Base-by-base conservation (phyloP, 2,797 vertebrate species). In the Ibycter americanus region DNA sequence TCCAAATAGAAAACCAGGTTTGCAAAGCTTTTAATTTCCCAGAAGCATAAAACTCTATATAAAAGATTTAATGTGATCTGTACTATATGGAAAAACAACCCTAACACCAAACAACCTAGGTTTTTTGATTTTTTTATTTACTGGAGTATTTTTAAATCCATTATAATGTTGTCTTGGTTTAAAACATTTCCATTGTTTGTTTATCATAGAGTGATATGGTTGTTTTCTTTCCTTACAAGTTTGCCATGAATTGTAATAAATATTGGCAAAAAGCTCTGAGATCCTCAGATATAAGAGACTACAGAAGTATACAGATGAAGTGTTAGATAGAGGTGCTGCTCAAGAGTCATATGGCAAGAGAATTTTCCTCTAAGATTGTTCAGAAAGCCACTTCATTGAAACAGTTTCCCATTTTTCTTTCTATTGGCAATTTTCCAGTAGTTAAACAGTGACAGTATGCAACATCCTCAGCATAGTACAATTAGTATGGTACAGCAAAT, bases 361-460 rank as follows among this genome's bases (percentile, higher is more conserved):
- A 88, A 27, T 83, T 87, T 79, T 91, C 31, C 32, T 66, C 29
- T 34, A 72, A 61, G 68, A 74, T 38, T 71, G 40, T 83, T 93
- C 44, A 88, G 68, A 78, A 93, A 88, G 32, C 51, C 54, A 85
- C 76, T 92, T 89, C 27, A 89, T 91, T 81, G 67, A 83, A 94
- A 93, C 65, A 88, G 38, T 93, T 92, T 46, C 76, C 47, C 46
- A 52, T 91, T 92, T 94, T 94, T 87, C 46, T 81, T 93, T 94
- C 76, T 72, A 3, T 17, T 94, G 93, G 76, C 68, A 65, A 3
- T 91, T 91, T 91, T 73, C 82, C 89, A 88, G 51, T 65, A 81
- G 46, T 86, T 83, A 58, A 78, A 46, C 56, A 83, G 89, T 93
- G 93, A 72, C 84, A 82, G 58, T 81, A 31, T 95, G 79, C 72